Evolutionary conservation across 1,140 invertebrate species (phyloP).

Genomic region (Drosophila eugracilis): DNA sequence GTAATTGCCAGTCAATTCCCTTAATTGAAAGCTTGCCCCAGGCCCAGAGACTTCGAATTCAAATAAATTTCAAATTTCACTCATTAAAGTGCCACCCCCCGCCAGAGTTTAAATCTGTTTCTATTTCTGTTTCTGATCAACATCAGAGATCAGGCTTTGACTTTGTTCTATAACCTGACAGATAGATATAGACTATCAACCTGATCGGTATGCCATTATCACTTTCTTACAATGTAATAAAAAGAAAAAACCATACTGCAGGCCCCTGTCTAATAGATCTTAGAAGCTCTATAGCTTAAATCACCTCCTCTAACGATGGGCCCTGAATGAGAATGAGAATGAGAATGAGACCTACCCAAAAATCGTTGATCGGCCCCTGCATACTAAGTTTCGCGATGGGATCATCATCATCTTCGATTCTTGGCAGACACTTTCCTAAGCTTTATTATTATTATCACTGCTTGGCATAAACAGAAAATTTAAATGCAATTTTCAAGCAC

Average conservation of each 20-base stretch:
- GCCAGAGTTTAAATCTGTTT: constrained; percentile 14
- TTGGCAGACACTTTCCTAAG: constrained; percentile 9
- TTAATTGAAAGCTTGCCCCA: constrained; percentile 25
- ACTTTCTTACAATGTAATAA: not conserved
- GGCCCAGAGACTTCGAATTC: constrained; percentile 21
- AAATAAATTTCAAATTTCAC: constrained; percentile 28
- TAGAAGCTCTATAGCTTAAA: constrained; percentile 7
- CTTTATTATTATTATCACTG: constrained; percentile 20
- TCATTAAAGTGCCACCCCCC: not conserved
- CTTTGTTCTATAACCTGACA: too few species aligned
- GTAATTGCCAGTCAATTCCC: constrained; percentile 19
- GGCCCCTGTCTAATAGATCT: constrained; percentile 1
- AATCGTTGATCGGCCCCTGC: constrained; percentile 5
- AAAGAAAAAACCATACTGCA: too few species aligned
- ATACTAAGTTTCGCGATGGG: constrained; percentile 29
- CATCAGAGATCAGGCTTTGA: too few species aligned
- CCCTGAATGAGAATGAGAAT: constrained; percentile 25
- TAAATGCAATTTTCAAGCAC: constrained; percentile 45
- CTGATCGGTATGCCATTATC: constrained; percentile 8
- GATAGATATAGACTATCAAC: not conserved
- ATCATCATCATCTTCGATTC: constrained; percentile 20
- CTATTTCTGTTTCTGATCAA: constrained; percentile 8
- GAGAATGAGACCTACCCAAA: constrained; percentile 36
- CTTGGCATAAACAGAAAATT: constrained; percentile 37
- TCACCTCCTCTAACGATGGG: constrained; percentile 15